A percentile compares a stretch with the other conserved stretches of the same genome.
phyloP scores from a whole-genome alignment of 2,888 invertebrate species.

The Idaea straminata region DNA sequence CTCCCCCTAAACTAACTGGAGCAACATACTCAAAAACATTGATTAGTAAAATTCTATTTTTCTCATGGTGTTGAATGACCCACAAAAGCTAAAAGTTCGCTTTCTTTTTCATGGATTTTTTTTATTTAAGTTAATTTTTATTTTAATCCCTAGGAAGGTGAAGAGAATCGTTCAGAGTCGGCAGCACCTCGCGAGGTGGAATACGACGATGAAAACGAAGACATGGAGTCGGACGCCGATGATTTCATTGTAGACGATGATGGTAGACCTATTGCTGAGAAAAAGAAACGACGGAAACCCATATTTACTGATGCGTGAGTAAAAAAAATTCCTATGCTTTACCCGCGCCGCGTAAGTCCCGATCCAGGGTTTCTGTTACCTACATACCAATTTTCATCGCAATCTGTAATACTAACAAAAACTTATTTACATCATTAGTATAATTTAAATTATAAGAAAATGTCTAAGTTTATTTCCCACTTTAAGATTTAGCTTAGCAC shows the following conservation, averaged over 20 bases:
- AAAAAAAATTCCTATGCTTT: neutral
- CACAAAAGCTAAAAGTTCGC: too few species aligned
- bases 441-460: too few species aligned
- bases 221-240: conserved; percentile 93
- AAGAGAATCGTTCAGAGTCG: conserved; percentile 86
- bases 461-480: conserved; percentile 3
- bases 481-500: neutral
- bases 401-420: too few species aligned
- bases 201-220: conserved; percentile 88
- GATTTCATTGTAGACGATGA: conserved; percentile 99
- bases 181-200: conserved; percentile 83
- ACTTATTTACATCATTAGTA: conserved; percentile 2
- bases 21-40: too few species aligned
- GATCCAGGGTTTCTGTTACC: too few species aligned
- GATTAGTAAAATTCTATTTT: too few species aligned
- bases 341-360: neutral
- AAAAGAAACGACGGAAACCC: conserved; percentile 88
- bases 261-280: conserved; percentile 91
- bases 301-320: conserved; percentile 93
- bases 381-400: too few species aligned
- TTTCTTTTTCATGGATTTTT: too few species aligned
- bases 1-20: too few species aligned
- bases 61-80: too few species aligned
- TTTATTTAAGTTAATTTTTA: too few species aligned
- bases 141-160: conserved; percentile 85